A percentile compares a stretch with the other conserved stretches of the same genome.
Conservation (phyloP, 2,797 vertebrate genomes). For the Leucoraja ocellata region DNA sequence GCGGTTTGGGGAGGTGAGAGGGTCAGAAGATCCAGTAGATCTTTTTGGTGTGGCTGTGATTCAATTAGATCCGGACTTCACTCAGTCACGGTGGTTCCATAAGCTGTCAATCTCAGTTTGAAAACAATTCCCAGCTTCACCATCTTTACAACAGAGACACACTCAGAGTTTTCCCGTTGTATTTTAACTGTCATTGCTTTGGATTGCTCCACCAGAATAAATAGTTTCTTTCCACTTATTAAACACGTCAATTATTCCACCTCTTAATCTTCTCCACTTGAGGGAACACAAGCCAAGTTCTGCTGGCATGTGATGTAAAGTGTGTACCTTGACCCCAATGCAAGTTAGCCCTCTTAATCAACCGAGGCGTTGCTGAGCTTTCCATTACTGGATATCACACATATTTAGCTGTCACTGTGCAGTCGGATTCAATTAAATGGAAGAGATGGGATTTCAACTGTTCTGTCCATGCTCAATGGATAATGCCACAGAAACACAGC, state of each 20-base stretch:
- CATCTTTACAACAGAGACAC: background rate
- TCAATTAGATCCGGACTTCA: background rate
- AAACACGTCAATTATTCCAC: background rate
- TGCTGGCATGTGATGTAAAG: background rate
- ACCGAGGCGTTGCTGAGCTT: background rate
- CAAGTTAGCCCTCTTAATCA: background rate
- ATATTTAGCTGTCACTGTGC: background rate
- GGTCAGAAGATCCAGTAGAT: no score
- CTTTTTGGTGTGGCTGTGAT: background rate
- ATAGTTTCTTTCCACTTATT: background rate
- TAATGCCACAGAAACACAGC: background rate
- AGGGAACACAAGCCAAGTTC: background rate
- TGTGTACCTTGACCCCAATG: background rate
- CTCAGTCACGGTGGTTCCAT: background rate
- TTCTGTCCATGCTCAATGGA: background rate
- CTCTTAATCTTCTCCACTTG: background rate
- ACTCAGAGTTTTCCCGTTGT: background rate
- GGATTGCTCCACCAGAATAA: background rate
- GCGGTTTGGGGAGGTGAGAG: background rate
- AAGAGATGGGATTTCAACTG: background rate
- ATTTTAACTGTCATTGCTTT: background rate
- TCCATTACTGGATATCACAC: slow-evolving; percentile 14
- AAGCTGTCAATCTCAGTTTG: background rate
- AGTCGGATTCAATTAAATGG: slow-evolving; percentile 30
- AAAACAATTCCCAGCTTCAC: background rate